These are phyloP conservation scores for Synanthedon vespiformis DNA, from an alignment of 2,888 invertebrate species.

Conservation along the genomic window DNA sequence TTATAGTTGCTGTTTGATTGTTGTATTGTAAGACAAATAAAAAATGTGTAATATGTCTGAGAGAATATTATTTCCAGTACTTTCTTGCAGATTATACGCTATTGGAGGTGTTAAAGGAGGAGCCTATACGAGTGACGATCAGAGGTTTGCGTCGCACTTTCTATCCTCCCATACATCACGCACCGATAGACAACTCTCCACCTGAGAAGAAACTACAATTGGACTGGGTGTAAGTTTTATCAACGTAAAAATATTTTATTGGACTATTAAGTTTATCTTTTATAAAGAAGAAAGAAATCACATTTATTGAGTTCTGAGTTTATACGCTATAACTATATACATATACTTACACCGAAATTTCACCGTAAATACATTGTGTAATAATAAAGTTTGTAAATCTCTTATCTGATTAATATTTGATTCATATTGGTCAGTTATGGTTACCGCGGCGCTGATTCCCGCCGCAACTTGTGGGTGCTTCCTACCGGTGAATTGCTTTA, in stretches of 20 bases:
- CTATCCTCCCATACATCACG: constrained; percentile 88
- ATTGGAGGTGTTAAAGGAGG: constrained; percentile 86
- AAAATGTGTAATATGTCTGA: too few species aligned
- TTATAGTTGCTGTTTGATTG: too few species aligned
- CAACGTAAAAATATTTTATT: neutral
- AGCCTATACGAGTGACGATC: constrained; percentile 86
- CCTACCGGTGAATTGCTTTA: constrained; percentile 94
- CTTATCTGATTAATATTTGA: neutral
- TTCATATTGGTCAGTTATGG: constrained; percentile 78
- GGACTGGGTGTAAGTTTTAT: constrained; percentile 85
- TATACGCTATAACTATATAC: too few species aligned
- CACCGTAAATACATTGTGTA: neutral
- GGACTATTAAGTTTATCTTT: too few species aligned
- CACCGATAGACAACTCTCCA: constrained; percentile 85
- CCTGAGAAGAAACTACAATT: constrained; percentile 90
- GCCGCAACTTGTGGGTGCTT: constrained; percentile 90
- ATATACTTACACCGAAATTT: too few species aligned
- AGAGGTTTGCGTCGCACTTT: constrained; percentile 85
- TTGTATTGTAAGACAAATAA: too few species aligned
- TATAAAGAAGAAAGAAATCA: too few species aligned
- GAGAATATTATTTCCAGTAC: neutral
- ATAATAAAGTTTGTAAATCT: neutral
- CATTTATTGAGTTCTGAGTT: too few species aligned
- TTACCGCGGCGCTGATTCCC: constrained; percentile 91
- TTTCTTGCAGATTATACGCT: constrained; percentile 79